Evolutionary conservation across 2,797 vertebrate species (phyloP).

Genomic region (Danio albolineatus): DNA sequence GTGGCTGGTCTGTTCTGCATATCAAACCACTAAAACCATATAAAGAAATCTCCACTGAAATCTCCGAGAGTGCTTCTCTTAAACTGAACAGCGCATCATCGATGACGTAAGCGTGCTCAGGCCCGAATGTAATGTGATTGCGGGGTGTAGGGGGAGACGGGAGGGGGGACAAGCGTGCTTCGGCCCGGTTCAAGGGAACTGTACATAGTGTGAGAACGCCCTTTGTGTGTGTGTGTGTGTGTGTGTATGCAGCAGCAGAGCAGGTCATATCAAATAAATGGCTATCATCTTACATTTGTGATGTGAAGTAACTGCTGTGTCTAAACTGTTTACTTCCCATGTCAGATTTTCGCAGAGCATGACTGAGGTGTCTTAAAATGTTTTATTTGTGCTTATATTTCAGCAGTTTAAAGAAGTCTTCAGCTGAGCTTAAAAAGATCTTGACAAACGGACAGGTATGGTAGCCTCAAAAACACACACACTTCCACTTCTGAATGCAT

Average conservation of each 20-base stretch:
- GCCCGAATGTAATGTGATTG: too few species aligned
- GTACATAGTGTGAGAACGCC: too few species aligned
- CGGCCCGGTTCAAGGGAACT: too few species aligned
- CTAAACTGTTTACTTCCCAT: neutral
- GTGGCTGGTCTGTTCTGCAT: too few species aligned
- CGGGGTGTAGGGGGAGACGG: too few species aligned
- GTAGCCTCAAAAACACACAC: neutral
- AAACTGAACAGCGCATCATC: too few species aligned
- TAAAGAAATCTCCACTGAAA: too few species aligned
- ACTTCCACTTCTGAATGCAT: neutral
- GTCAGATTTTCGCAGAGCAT: neutral
- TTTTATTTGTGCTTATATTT: conserved; percentile 41
- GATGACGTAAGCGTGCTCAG: too few species aligned
- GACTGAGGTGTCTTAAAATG: neutral
- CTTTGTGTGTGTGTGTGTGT: neutral
- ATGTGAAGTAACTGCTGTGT: neutral
- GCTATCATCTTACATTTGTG: neutral
- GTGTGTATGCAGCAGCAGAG: neutral
- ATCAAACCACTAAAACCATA: too few species aligned
- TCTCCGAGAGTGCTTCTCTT: too few species aligned
- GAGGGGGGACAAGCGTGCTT: too few species aligned
- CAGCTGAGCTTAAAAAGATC: conserved; percentile 97
- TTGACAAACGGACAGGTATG: conserved; percentile 94
- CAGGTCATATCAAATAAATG: neutral
- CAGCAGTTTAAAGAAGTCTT: conserved; percentile 92